phyloP scores from a whole-genome alignment of 2,888 invertebrate species.

The Acleris holmiana region DNA sequence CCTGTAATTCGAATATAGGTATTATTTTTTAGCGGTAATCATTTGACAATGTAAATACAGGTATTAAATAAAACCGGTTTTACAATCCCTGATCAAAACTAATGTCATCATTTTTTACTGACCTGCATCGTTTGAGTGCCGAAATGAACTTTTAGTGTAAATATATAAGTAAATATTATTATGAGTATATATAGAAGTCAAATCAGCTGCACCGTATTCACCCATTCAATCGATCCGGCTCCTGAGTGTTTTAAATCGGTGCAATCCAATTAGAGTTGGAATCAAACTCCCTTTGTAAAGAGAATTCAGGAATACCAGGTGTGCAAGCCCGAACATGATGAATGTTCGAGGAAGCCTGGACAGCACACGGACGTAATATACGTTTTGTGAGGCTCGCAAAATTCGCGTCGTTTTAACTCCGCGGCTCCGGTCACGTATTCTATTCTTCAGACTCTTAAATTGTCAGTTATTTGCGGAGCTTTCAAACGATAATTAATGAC shows the following conservation, averaged over 20 bases:
- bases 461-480: too few species aligned
- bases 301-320: not conserved
- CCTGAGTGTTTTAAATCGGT: not conserved
- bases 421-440: not conserved
- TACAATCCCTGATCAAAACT: too few species aligned
- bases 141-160: too few species aligned
- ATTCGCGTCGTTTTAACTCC: not conserved
- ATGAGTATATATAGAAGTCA: not conserved
- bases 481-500: too few species aligned
- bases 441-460: not conserved
- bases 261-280: constrained; percentile 13
- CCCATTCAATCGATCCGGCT: not conserved
- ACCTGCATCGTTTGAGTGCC: too few species aligned
- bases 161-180: too few species aligned
- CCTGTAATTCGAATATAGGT: too few species aligned
- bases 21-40: too few species aligned
- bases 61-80: too few species aligned
- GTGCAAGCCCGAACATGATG: not conserved
- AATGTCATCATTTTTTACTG: too few species aligned
- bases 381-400: not conserved
- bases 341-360: not conserved
- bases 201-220: not conserved
- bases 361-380: not conserved
- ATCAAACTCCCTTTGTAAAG: constrained; percentile 12
- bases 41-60: too few species aligned